These are phyloP conservation scores for Anolis carolinensis DNA, from an alignment of 2,113 vertebrate species.

Conservation along the genomic window DNA sequence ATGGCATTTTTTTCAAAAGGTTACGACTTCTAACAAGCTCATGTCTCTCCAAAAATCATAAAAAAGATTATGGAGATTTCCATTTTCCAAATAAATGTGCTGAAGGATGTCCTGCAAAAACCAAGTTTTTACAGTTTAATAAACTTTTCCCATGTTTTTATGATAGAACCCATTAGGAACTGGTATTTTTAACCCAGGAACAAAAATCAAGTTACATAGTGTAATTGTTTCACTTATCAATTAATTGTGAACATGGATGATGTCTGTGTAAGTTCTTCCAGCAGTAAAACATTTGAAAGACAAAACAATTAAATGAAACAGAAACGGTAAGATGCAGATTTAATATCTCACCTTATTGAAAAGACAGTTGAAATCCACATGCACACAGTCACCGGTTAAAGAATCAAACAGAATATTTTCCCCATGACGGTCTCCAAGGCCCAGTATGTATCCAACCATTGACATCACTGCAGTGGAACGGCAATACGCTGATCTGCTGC, in stretches of 20 bases:
- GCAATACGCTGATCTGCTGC: constrained; percentile 93
- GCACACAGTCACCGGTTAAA: constrained; percentile 93
- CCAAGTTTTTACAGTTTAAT: no score
- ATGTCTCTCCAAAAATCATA: no score
- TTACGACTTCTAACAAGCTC: no score
- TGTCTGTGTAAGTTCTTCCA: neutral
- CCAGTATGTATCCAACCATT: constrained; percentile 97
- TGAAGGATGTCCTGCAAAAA: no score
- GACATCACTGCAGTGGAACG: constrained; percentile 98
- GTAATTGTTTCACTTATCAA: neutral
- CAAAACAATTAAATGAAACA: neutral
- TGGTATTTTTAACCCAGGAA: no score
- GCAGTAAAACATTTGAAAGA: neutral
- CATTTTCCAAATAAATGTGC: no score
- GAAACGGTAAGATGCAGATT: neutral
- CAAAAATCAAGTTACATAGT: neutral
- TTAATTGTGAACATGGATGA: neutral
- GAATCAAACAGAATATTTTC: constrained; percentile 98
- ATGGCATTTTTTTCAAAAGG: no score
- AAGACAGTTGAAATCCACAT: constrained; percentile 99
- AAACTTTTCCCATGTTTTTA: no score
- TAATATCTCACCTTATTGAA: constrained; percentile 90
- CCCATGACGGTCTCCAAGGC: constrained; percentile 96
- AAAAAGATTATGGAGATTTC: no score
- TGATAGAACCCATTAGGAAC: no score